These are phyloP conservation scores for Macrotus californicus DNA, from an alignment of 2,113 vertebrate species.

Conservation along the genomic window DNA sequence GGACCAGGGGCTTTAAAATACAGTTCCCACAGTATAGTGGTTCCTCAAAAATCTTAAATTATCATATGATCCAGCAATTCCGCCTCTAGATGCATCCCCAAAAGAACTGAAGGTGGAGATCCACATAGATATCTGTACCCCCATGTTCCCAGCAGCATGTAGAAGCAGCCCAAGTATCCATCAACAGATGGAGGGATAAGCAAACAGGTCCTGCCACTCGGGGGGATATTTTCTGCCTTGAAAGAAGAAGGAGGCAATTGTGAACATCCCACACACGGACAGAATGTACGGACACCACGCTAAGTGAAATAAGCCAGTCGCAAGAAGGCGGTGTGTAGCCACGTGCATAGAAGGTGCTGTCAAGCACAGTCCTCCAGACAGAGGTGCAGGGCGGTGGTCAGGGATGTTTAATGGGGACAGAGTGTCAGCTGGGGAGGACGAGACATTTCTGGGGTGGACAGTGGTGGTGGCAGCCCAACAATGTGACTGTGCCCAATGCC, in stretches of 20 bases:
- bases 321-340: accelerated
- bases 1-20: background rate
- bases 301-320: background rate
- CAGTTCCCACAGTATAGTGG: background rate
- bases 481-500: accelerated
- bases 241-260: background rate
- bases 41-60: background rate
- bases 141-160: accelerated
- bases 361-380: background rate
- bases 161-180: accelerated
- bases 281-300: background rate
- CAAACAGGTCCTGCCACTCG: accelerated
- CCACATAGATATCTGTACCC: accelerated
- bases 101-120: background rate
- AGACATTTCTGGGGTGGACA: accelerated
- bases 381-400: no score
- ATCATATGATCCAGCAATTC: background rate
- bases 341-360: accelerated
- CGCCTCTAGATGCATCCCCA: background rate
- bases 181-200: accelerated
- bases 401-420: accelerated
- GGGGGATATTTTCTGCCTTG: background rate
- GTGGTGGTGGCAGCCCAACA: accelerated
- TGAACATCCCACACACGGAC: accelerated
- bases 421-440: background rate